Percentiles rank a stretch among this genome's conserved stretches.
These are phyloP conservation scores for Sebastiscus tertius DNA, from an alignment of 2,797 vertebrate genomes.

Conservation along the genomic window DNA sequence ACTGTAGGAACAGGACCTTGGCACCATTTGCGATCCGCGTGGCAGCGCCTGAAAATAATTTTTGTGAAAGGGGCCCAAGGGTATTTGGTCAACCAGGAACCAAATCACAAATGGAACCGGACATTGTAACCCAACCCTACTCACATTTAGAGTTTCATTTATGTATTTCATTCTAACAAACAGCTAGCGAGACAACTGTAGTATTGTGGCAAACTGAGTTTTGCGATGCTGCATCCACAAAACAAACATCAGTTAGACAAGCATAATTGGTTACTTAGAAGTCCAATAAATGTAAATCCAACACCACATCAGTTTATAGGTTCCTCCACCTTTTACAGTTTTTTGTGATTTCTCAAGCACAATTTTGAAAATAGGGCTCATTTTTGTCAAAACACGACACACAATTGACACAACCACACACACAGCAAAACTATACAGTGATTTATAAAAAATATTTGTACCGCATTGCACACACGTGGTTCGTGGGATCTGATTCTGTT, in stretches of 20 bases:
- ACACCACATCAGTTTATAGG: neutral
- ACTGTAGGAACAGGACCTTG: neutral
- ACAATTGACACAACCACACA: too few relatives aligned
- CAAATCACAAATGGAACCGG: neutral
- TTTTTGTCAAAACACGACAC: too few relatives aligned
- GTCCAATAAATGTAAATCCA: neutral
- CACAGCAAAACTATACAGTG: too few relatives aligned
- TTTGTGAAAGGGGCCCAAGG: neutral
- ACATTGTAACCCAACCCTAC: neutral
- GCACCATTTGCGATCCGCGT: neutral
- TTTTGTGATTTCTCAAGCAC: too few relatives aligned
- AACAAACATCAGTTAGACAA: neutral
- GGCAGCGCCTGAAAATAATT: neutral
- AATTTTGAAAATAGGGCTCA: too few relatives aligned
- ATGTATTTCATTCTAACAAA: neutral
- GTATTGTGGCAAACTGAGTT: neutral
- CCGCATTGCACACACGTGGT: too few relatives aligned
- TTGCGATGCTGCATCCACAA: neutral
- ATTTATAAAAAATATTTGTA: too few relatives aligned
- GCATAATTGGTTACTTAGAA: neutral
- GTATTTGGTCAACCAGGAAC: neutral
- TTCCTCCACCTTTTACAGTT: neutral
- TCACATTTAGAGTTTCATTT: too few relatives aligned
- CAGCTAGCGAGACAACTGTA: neutral
- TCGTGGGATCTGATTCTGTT: too few relatives aligned